Base-by-base conservation (phyloP, 2,113 vertebrate genomes). In the Ancistrus triradiatus region DNA sequence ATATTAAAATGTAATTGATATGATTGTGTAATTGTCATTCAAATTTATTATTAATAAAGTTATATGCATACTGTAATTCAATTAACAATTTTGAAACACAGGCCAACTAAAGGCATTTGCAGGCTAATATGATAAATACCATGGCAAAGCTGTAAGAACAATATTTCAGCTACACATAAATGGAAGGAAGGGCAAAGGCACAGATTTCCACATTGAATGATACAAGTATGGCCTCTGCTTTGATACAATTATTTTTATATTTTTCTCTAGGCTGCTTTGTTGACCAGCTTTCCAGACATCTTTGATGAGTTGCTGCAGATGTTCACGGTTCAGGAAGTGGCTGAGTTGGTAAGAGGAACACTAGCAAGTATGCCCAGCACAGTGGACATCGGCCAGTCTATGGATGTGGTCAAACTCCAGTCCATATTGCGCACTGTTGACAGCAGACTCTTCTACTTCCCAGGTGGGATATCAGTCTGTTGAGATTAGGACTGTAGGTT, bases 221-320 rank as follows among this genome's bases (percentile, higher is more conserved):
- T n/a, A n/a, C n/a, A n/a, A 13, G 31, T 1, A 14, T 6, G 15
- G 2, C 11, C 7, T 4, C 27, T 31, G 27, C 27, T 3, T 31
- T 31, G 27, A n/a, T 68, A 46, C 50, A 38, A n/a, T 38, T 65
- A 21, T 42, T 11, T 50, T 18, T 13, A 5, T 27, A 25, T 11
- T 38, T 21, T 33, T 44, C 53, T 68, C 50, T 85, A 99, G 96
- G 96, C 93, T 1, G 93, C 95, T 0, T 83, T 98, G 28, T 78
- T 99, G 19, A 97, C 92, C 85, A 97, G 95, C 0, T 98, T 98
- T 77, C 95, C 96, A 0, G 91, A 94, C 13, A 94, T 99, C 79
- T 98, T 98, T n/a, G 96, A 99, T 0, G 95, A 99, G 82, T 90
- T 99, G 69, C 79, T 99, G 73, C 95, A 96, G 78, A 97, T 99